Base-by-base conservation (phyloP, 1,140 invertebrate genomes). In the Wasmannia auropunctata region DNA sequence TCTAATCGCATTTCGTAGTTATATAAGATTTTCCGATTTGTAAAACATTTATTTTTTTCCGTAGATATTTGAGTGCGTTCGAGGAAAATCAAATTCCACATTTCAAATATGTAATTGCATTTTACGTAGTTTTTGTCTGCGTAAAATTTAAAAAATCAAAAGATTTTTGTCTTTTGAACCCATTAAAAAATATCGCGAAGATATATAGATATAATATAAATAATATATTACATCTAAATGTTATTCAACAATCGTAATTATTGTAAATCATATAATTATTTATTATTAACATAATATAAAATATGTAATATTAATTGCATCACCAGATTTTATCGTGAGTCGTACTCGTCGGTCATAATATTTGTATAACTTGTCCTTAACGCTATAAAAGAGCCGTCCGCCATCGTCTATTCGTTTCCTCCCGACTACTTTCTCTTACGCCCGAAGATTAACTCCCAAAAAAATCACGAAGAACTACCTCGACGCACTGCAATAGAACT, bases 321-420 rank as follows among this genome's bases (percentile, higher is more conserved):
- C 65, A 80, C 7, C 65, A 31, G 19, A 72, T 46, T 72, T 28
- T 69, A 85, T 76, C 81, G 74, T 58, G 56, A 85, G 58, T 76
- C 81, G 25, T 37, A 77, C 69, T 77, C 70, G 37, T 85, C 69
- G 46, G 28, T 72, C 40, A 58, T 58, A 70, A 60, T 84, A 79
- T 63, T 85, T 37, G 46, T 56, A 75, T 56, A 75, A 79, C 25
- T 58, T 28, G 51, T 19, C 19, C 43, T 28, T 75, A 54, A 51
- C 25, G 43, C 51, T 43, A 40, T 69, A 77, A 40, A 81, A 43
- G 5, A 37, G 19, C 43, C 11, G 51, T 22, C 46, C 28, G 4
- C 34, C 51, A 51, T 60, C 67, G 51, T 56, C 37, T 19, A 34
- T 28, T 60, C 65, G 37, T 72, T 83, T 22, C 14, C 65, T 31